A percentile compares a stretch with the other conserved stretches of the same genome.
Conservation (phyloP, 2,113 vertebrate genomes). For the Microtus ochrogaster region DNA sequence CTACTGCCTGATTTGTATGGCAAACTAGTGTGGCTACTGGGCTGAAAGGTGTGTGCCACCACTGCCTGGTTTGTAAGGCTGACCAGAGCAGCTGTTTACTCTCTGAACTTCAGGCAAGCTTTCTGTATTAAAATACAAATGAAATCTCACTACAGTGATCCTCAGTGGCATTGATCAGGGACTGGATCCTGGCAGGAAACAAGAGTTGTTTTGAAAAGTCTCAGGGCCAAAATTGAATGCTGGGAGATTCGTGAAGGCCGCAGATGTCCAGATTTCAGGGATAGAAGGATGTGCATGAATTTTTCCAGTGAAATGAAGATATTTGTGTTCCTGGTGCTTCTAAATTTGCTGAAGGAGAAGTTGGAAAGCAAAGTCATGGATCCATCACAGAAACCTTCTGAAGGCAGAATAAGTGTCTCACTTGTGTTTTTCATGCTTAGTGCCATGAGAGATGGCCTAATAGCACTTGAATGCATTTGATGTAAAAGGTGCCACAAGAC, state of each 20-base stretch:
- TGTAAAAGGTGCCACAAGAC: background rate
- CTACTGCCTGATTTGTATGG: no score
- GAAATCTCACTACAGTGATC: background rate
- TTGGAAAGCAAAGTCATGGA: background rate
- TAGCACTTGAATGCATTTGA: slow-evolving; percentile 32
- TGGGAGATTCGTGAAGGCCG: slow-evolving; percentile 13
- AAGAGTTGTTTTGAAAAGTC: slow-evolving; percentile 18
- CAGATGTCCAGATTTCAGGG: background rate
- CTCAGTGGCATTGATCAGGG: background rate
- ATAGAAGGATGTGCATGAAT: background rate
- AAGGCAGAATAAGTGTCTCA: background rate
- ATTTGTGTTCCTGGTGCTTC: background rate
- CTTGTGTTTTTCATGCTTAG: background rate
- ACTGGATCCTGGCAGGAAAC: slow-evolving; percentile 35
- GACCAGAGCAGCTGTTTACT: no score
- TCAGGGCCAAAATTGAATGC: background rate
- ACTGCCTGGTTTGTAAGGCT: no score
- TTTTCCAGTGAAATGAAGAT: background rate
- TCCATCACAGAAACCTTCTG: background rate
- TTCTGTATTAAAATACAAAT: no score
- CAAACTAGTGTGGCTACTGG: no score
- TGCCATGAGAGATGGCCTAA: background rate
- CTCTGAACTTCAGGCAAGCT: no score
- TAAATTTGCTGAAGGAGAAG: slow-evolving; percentile 25
- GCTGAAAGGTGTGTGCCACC: no score